Base-by-base conservation (phyloP, 2,888 invertebrate genomes). In the Nasonovia ribisnigri region DNA sequence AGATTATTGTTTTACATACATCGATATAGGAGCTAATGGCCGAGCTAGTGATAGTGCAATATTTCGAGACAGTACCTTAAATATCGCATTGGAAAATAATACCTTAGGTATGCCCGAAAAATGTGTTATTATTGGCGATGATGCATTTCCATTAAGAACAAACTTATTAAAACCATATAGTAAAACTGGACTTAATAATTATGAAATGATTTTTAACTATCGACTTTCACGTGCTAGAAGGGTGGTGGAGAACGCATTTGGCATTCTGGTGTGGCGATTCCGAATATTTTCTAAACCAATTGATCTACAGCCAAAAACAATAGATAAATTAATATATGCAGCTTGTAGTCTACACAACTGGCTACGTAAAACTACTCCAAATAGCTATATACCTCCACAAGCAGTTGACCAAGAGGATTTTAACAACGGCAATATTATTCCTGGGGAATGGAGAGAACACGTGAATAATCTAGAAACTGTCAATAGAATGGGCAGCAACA, bases 1-100 rank as follows among this genome's bases (percentile, higher is more conserved):
- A 57, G 92, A 95, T 94, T 95, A 94, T 93, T 92, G 92, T 84
- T 95, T 95, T 94, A 67, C 94, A n/a, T n/a, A n/a, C n/a, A n/a
- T n/a, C n/a, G n/a, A n/a, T n/a, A n/a, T n/a, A n/a, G n/a, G n/a
- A n/a, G n/a, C n/a, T n/a, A n/a, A n/a, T n/a, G n/a, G n/a, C n/a
- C n/a, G n/a, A n/a, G n/a, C n/a, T n/a, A n/a, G n/a, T n/a, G n/a
- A n/a, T n/a, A n/a, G n/a, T n/a, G n/a, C n/a, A n/a, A n/a, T n/a
- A n/a, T n/a, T n/a, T n/a, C n/a, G n/a, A n/a, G n/a, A n/a, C n/a
- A n/a, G n/a, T n/a, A n/a, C n/a, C n/a, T n/a, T n/a, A n/a, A n/a
- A n/a, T n/a, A n/a, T n/a, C n/a, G n/a, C n/a, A n/a, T n/a, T n/a
- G n/a, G n/a, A n/a, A n/a, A n/a, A n/a, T n/a, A n/a, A n/a, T n/a